phyloP scores from a whole-genome alignment of 2,113 vertebrate genomes.

The pig (Sus scrofa) region T2T-Sscrofa CM000815.6:109980501-109981000 shows the following conservation, averaged over 20 bases:
- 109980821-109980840: neutral
- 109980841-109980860: neutral
- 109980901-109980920: too few species aligned
- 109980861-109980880: neutral
- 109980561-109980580: neutral
- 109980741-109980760: constrained; percentile 20
- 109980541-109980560: neutral
- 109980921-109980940: neutral
- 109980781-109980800: neutral
- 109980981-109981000: neutral
- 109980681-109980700: neutral
- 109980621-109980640: constrained; percentile 67
- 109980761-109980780: neutral
- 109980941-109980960: neutral
- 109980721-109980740: neutral
- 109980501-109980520: neutral
- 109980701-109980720: neutral
- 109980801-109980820: neutral
- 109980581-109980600: constrained; percentile 66
- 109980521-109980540: neutral
- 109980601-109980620: constrained; percentile 50
- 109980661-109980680: constrained; percentile 46
- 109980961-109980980: neutral
- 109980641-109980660: constrained; percentile 41
- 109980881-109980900: too few species aligned